Percentiles rank a stretch among this genome's conserved stretches.
phyloP scores from a whole-genome alignment of 1,140 invertebrate genomes.

The Hermetia illucens region DNA sequence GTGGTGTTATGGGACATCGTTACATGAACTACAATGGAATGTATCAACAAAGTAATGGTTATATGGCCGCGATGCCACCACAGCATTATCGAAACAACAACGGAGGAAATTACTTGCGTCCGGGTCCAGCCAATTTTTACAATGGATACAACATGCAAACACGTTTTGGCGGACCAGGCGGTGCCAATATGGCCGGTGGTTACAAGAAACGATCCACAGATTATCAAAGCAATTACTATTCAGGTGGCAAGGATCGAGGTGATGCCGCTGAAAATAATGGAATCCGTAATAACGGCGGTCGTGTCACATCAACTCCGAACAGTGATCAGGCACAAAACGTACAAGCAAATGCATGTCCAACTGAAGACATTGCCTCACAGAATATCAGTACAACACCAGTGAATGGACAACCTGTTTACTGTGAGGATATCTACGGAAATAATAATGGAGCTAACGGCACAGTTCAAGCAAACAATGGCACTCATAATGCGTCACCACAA shows the following conservation, averaged over 20 bases:
- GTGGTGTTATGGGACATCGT: background rate
- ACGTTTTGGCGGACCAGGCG: background rate
- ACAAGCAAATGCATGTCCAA: background rate
- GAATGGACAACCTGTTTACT: background rate
- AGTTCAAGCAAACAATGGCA: background rate
- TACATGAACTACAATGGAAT: background rate
- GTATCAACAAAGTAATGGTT: too few relatives aligned
- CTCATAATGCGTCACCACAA: background rate
- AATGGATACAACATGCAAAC: background rate
- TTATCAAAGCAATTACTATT: background rate
- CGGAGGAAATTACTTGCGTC: background rate
- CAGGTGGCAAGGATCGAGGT: background rate
- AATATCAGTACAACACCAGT: background rate
- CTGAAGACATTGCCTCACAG: background rate
- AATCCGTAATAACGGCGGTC: background rate
- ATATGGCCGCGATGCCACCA: too few relatives aligned
- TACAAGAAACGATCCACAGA: background rate
- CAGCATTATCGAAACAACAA: too few relatives aligned
- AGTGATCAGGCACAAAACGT: background rate
- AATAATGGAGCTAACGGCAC: background rate
- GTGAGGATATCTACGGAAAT: background rate
- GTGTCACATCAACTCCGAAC: background rate
- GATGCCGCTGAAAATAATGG: background rate
- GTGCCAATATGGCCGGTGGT: background rate
- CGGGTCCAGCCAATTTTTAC: background rate